Conservation (phyloP, 53 echinoderm and acorn worm species). For the Antedon mediterranea region DNA sequence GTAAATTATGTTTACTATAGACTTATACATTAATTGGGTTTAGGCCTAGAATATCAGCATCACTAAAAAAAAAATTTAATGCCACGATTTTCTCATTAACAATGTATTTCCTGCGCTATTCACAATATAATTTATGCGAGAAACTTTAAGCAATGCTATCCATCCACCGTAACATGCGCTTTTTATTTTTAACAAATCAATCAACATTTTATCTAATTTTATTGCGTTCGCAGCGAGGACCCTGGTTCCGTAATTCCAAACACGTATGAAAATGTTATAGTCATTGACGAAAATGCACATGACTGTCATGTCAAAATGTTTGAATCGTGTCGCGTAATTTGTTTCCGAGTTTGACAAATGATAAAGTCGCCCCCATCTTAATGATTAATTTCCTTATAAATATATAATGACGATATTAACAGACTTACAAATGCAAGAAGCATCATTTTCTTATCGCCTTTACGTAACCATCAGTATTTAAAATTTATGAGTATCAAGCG, state of each 20-base stretch:
- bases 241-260: neutral
- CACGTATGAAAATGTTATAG: neutral
- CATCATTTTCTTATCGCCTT: neutral
- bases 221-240: neutral
- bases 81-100: too few species aligned
- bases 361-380: neutral
- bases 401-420: neutral
- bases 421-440: neutral
- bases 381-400: neutral
- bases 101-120: neutral
- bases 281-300: neutral
- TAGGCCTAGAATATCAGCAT: too few species aligned
- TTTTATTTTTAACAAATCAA: neutral
- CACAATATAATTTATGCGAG: neutral
- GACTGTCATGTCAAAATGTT: neutral
- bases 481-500: neutral
- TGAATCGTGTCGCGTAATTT: neutral
- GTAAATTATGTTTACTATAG: too few species aligned
- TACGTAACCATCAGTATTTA: neutral
- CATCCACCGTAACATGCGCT: neutral
- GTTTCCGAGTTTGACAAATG: neutral
- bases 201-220: neutral
- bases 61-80: too few species aligned
- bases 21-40: too few species aligned
- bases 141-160: neutral